phyloP scores from a whole-genome alignment of 2,888 invertebrate genomes.

The Lochmaea crataegi region DNA sequence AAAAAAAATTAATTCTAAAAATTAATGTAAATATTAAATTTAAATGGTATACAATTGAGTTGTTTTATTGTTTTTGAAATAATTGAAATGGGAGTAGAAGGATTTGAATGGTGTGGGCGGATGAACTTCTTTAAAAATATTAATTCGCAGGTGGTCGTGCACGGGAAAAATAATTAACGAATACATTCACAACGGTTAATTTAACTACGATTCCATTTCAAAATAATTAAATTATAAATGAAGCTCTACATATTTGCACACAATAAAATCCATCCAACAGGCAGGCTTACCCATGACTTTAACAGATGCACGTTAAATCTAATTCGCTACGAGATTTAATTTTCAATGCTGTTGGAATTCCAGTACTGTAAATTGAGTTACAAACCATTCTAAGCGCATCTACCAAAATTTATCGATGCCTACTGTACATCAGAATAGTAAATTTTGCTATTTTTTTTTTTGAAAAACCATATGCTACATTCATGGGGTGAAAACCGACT shows the following conservation, averaged over 20 bases:
- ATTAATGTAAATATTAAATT: too few relatives aligned
- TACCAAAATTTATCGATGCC: neutral
- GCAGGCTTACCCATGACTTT: conserved; percentile 6
- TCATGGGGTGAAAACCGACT: neutral
- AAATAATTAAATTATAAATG: conserved; percentile 3
- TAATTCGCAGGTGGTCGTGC: too few relatives aligned
- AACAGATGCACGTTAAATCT: neutral
- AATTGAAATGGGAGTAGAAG: too few relatives aligned
- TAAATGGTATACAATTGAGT: too few relatives aligned
- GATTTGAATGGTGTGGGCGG: too few relatives aligned
- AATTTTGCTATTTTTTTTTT: neutral
- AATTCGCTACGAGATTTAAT: conserved; percentile 13
- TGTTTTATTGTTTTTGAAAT: too few relatives aligned
- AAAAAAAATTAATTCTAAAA: too few relatives aligned
- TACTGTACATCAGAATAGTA: conserved; percentile 15
- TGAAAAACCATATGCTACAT: neutral
- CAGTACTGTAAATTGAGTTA: neutral
- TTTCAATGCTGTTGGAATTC: conserved; percentile 1
- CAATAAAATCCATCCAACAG: conserved; percentile 2
- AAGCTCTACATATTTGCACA: neutral
- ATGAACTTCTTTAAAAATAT: too few relatives aligned
- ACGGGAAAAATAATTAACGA: too few relatives aligned
- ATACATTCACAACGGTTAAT: neutral
- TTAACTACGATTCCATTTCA: neutral
- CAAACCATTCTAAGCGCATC: neutral